A percentile compares a stretch with the other conserved stretches of the same genome.
These are phyloP conservation scores for Virgularia gustaviana DNA, from an alignment of 92 coral and sea anemone genomes.

Conservation along the genomic window DNA sequence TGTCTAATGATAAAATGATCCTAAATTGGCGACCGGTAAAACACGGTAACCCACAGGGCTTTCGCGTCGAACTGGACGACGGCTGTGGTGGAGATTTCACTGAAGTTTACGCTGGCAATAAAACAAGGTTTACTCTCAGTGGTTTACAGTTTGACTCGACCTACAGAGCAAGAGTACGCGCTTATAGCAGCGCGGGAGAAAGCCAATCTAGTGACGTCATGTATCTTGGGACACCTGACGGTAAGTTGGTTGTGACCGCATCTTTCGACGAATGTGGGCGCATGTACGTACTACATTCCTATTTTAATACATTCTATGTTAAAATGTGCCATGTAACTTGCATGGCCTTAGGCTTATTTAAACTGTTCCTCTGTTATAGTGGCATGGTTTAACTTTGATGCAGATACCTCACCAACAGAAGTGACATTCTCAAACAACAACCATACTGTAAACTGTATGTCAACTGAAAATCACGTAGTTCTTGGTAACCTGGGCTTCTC, in stretches of 20 bases:
- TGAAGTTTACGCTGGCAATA: constrained; percentile 87
- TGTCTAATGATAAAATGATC: constrained; percentile 82
- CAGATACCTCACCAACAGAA: constrained; percentile 75
- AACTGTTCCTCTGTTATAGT: constrained; percentile 52
- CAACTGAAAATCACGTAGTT: constrained; percentile 92
- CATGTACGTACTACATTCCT: too few relatives aligned
- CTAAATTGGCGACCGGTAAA: constrained; percentile 88
- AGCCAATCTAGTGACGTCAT: constrained; percentile 90
- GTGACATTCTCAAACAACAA: constrained; percentile 75
- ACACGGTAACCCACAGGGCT: constrained; percentile 87
- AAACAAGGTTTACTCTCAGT: constrained; percentile 73
- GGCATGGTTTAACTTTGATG: constrained; percentile 88
- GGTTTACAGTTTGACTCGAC: constrained; percentile 98
- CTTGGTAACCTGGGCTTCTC: constrained; percentile 93
- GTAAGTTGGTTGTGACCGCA: constrained; percentile 47
- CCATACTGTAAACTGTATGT: constrained; percentile 74
- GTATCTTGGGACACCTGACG: constrained; percentile 83
- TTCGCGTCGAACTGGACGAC: constrained; percentile 89
- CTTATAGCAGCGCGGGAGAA: constrained; percentile 87
- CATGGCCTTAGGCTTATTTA: not conserved
- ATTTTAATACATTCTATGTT: too few relatives aligned
- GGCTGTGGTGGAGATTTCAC: constrained; percentile 75
- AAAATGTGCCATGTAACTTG: not conserved
- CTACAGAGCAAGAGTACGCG: constrained; percentile 86
- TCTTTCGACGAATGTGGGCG: not conserved